Conservation (phyloP, 2,797 vertebrate genomes). For the Malurus leucopterus region DNA sequence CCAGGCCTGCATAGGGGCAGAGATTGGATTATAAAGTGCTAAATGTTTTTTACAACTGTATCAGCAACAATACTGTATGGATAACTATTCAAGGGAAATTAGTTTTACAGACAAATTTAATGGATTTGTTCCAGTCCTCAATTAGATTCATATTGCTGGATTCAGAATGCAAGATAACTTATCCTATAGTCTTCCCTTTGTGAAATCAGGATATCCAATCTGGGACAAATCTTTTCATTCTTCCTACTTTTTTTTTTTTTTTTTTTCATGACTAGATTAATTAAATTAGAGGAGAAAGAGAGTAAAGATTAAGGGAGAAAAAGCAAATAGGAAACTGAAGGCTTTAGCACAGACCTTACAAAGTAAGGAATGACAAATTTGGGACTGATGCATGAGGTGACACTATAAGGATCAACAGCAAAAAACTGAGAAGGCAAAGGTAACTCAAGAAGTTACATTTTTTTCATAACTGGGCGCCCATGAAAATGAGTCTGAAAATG, state of each 20-base stretch:
- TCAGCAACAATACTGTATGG: conserved; percentile 74
- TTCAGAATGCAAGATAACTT: conserved; percentile 60
- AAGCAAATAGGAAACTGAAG: background rate
- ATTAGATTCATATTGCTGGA: conserved; percentile 73
- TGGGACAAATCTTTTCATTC: conserved; percentile 13
- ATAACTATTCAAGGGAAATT: conserved; percentile 76
- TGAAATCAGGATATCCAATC: conserved; percentile 38
- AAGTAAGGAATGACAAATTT: background rate
- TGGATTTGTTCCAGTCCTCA: conserved; percentile 73
- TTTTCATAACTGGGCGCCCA: background rate
- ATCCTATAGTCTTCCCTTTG: conserved; percentile 20
- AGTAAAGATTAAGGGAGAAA: background rate
- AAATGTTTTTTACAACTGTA: conserved; percentile 81
- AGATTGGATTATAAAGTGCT: conserved; percentile 81
- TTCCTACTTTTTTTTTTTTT: conserved; percentile 7
- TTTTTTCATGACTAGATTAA: background rate
- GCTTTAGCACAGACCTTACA: background rate
- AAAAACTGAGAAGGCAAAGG: background rate
- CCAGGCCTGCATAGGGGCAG: conserved; percentile 71
- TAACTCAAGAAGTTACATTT: background rate
- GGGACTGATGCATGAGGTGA: background rate
- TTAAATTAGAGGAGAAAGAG: background rate
- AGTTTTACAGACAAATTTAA: conserved; percentile 76
- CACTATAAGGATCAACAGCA: background rate
- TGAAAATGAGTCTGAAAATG: background rate